phyloP scores from a whole-genome alignment of 2,113 vertebrate genomes.

The Sebastes fasciatus region DNA sequence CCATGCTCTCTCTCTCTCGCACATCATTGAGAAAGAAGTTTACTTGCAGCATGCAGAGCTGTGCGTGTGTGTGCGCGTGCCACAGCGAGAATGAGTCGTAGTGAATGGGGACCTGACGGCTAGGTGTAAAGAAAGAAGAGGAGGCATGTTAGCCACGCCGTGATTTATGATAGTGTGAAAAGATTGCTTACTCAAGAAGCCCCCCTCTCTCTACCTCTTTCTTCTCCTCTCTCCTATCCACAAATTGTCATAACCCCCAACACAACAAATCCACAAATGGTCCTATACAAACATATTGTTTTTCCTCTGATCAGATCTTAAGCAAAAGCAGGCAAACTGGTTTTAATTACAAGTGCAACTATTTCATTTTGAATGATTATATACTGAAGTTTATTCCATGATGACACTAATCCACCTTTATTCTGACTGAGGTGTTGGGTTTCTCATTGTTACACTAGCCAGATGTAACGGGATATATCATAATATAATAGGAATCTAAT shows the following conservation, averaged over 20 bases:
- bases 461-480: no score
- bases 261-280: constrained; percentile 45
- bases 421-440: not conserved
- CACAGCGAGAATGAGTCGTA: constrained; percentile 74
- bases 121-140: constrained; percentile 84
- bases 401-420: not conserved
- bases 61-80: constrained; percentile 35
- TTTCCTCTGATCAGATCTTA: not conserved
- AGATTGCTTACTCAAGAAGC: constrained; percentile 88
- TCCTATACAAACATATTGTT: not conserved
- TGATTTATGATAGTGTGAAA: constrained; percentile 91
- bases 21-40: constrained; percentile 51
- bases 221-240: constrained; percentile 15
- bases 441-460: not conserved
- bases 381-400: not conserved
- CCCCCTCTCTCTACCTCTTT: constrained; percentile 44
- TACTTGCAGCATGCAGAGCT: constrained; percentile 32
- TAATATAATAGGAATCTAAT: not conserved
- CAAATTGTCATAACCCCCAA: constrained; percentile 37
- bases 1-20: constrained; percentile 5
- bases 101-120: constrained; percentile 82
- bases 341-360: not conserved
- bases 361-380: constrained; percentile 3
- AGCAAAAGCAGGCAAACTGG: not conserved
- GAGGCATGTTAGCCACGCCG: constrained; percentile 77